These are phyloP conservation scores for Tortrix viridana DNA, from an alignment of 2,888 invertebrate genomes.

Conservation along the genomic window DNA sequence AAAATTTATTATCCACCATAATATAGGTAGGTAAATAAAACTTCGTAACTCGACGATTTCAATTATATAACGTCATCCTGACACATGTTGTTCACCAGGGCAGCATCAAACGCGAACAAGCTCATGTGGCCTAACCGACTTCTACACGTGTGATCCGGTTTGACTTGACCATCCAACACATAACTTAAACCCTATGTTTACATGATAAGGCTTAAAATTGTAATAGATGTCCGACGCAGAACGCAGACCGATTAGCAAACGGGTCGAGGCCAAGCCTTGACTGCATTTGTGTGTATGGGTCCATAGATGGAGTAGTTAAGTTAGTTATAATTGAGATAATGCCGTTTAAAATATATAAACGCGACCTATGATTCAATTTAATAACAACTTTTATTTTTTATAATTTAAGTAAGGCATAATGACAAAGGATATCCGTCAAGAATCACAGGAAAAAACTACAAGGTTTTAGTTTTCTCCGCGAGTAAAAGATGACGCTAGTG, in stretches of 20 bases:
- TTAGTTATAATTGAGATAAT: neutral
- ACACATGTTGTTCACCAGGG: constrained; percentile 3
- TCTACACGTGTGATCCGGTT: constrained; percentile 57
- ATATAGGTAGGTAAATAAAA: too few relatives aligned
- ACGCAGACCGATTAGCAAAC: constrained; percentile 44
- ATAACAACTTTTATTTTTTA: too few relatives aligned
- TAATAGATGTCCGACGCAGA: constrained; percentile 35
- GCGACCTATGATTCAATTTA: too few relatives aligned
- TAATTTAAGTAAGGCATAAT: neutral
- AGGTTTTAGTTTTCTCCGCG: neutral
- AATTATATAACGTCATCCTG: neutral
- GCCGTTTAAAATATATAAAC: too few relatives aligned
- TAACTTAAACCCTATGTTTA: neutral
- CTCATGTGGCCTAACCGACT: constrained; percentile 51
- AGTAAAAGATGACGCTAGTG: constrained; percentile 51
- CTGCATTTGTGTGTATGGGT: constrained; percentile 22
- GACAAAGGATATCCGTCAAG: constrained; percentile 3
- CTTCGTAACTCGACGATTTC: too few relatives aligned
- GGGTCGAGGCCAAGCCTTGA: constrained; percentile 54
- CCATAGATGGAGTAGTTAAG: neutral
- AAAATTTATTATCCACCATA: too few relatives aligned
- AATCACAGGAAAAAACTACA: constrained; percentile 10
- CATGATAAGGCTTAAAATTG: neutral
- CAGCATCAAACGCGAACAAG: constrained; percentile 31
- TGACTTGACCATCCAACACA: constrained; percentile 37